Base-by-base conservation (phyloP, 2,113 vertebrate species). In the Syngnathus floridae region DNA sequence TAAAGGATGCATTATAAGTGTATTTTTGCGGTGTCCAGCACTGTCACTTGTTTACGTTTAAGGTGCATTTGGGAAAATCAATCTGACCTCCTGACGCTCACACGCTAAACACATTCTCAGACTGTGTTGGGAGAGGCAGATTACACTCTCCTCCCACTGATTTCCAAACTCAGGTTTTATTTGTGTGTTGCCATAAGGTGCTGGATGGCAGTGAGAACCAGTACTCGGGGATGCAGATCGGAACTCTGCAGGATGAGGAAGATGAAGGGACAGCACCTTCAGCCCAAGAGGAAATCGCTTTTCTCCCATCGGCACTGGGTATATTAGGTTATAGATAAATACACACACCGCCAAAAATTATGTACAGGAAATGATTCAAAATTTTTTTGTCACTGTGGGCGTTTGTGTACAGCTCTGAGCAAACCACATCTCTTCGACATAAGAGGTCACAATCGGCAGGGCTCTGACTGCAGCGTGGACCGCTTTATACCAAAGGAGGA, bases 121-220 rank as follows among this genome's bases (percentile, higher is more conserved):
- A 31, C 26, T 41, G 40, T 41, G 40, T 41, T 41, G 9, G 40
- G 40, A 41, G 40, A 12, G 7, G 40, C 40, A 41, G 40, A 41
- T 11, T 5, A 11, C 40, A 12, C 10, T 41, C 40, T 41, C 10
- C 40, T 41, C 40, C 40, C 40, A 41, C 40, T 41, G 12, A 41
- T 41, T 41, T 41, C 40, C 9, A 41, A 41, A 41, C 40, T 8
- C 40, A 12, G 10, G 65, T 64, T 59, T 35, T 46, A 52, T 46
- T 45, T 67, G 35, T 83, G 52, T 82, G 49, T 79, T 40, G 76
- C 43, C 54, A 19, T 56, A 83, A 99, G 97, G 94, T 97, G 40
- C 82, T 98, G 62, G 97, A 98, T 17, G 91, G 94, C 59, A 87
- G 91, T 31, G 95, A 99, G 65, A 92, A 92, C 82, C 97, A 95